Evolutionary conservation across 2,113 vertebrate species (phyloP).

Genomic region (Terrapene triunguis): DNA sequence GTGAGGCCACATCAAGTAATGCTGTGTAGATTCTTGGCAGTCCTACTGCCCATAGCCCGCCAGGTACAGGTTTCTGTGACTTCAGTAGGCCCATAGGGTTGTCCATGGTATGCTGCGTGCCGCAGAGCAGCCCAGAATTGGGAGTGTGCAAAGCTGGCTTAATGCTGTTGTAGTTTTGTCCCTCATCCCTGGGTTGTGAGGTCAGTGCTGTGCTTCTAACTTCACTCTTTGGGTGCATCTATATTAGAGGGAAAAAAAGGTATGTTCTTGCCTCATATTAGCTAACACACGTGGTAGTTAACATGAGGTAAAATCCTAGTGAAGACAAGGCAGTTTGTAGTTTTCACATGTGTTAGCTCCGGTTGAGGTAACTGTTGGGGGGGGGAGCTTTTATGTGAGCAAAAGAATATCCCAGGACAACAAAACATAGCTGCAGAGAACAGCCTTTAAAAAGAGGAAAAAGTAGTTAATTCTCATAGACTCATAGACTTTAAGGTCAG

Average conservation of each 20-base stretch:
- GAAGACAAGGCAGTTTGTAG: neutral
- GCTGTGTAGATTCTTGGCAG: no score
- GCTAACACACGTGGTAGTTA: rapidly evolving
- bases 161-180: no score
- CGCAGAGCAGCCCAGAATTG: no score
- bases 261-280: neutral
- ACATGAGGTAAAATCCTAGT: neutral
- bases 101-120: no score
- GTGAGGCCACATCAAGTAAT: no score
- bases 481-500: no score
- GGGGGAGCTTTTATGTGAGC: neutral
- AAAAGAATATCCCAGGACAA: neutral
- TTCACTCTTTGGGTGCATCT: neutral
- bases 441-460: neutral
- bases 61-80: no score
- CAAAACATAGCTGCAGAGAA: neutral
- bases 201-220: neutral
- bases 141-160: no score
- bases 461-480: neutral
- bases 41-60: no score
- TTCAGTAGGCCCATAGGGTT: no score
- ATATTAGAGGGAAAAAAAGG: neutral
- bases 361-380: neutral
- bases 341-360: rapidly evolving
- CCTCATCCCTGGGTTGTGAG: neutral